These are phyloP conservation scores for Sus scrofa DNA, from an alignment of 2,113 vertebrate species.

Conservation along the genomic window T2T-Sscrofa CM000814.6:83533001-83533500, in stretches of 20 bases:
- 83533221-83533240: not conserved
- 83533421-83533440: not conserved
- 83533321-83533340: not conserved
- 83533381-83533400: not conserved
- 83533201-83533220: not conserved
- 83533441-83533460: not conserved
- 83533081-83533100: too few species aligned
- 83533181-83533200: not conserved
- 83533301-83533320: not conserved
- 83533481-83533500: not conserved
- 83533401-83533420: not conserved
- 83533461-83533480: not conserved
- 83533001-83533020: too few species aligned
- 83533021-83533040: too few species aligned
- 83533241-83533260: not conserved
- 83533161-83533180: not conserved
- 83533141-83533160: not conserved
- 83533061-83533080: too few species aligned
- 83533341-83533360: not conserved
- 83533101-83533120: too few species aligned
- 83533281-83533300: not conserved
- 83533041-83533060: too few species aligned
- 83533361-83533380: not conserved
- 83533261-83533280: not conserved
- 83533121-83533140: not conserved